Percentiles rank a stretch among this genome's conserved stretches.
Conservation (phyloP, 2,888 invertebrate species). For the Clostera curtula region DNA sequence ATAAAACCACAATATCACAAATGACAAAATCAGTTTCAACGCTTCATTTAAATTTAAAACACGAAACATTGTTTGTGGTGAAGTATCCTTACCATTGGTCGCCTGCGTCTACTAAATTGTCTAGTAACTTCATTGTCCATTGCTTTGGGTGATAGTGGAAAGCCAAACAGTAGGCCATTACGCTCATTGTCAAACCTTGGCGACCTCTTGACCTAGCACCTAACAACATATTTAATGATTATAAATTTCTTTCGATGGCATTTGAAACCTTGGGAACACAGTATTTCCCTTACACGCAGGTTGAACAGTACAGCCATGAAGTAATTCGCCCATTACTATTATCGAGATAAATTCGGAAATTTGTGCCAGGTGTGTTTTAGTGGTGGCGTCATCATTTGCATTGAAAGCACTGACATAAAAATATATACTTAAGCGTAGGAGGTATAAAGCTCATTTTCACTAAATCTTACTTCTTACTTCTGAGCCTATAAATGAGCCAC, state of each 20-base stretch:
- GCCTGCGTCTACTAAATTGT: conserved; percentile 72
- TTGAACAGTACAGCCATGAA: too few species aligned
- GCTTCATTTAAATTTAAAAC: not conserved
- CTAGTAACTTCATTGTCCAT: conserved; percentile 77
- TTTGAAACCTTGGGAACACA: too few species aligned
- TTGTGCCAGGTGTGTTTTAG: too few species aligned
- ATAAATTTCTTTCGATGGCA: not conserved
- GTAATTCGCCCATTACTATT: too few species aligned
- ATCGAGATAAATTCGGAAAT: too few species aligned
- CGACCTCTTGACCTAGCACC: conserved; percentile 52
- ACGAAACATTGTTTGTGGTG: conserved; percentile 18
- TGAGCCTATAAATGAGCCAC: too few species aligned
- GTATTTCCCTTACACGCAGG: too few species aligned
- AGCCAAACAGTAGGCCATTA: conserved; percentile 74
- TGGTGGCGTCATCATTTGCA: too few species aligned
- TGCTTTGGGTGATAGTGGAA: conserved; percentile 74
- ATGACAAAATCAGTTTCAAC: not conserved
- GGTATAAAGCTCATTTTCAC: too few species aligned
- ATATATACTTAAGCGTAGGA: conserved; percentile 9
- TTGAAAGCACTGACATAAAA: not conserved
- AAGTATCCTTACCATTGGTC: conserved; percentile 53
- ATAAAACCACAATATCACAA: not conserved
- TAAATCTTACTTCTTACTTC: too few species aligned
- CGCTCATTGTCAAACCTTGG: conserved; percentile 75
- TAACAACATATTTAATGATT: conserved; percentile 14